Base-by-base conservation (phyloP, 2,113 vertebrate genomes). In the Telmatochromis sp. region DNA sequence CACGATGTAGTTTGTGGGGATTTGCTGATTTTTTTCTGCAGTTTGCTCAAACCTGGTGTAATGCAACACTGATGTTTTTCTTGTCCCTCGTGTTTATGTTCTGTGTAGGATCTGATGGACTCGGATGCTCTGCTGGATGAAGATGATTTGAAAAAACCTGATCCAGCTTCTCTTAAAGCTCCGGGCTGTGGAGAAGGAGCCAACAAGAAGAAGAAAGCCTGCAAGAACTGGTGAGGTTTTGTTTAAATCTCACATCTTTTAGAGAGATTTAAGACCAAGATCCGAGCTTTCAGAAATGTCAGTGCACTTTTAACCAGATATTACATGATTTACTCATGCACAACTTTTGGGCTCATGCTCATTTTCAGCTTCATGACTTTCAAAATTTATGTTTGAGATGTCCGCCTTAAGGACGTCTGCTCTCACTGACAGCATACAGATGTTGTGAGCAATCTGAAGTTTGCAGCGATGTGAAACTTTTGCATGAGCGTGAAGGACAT, bases 81-180 rank as follows among this genome's bases (percentile, higher is more conserved):
- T 12, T 14, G 4, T 14, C 14, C 23, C 1, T 21, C 5, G 5
- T 73, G 12, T 26, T 23, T n/a, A 4, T 15, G 8, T 19, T 33
- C 3, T 2, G 12, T 51, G 9, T 33, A 99, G 99, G 98, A 99
- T 87, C 95, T 99, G 87, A 80, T 99, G 11, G 98, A 99, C 90
- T 98, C 98, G 0, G 98, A 99, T 83, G 96, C 98, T 26, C 95
- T 99, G 68, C 93, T 99, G 86, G 98, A 99, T 80, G 96, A 97
- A 1, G 98, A 99, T 0, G 98, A 99, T 85, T 92, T 99, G 65
- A 98, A 98, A 94, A 99, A 98, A 88, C 98, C 99, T 1, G 97
- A 98, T 78, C 97, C 98, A 0, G 93, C 95, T 0, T 98, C 98
- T 35, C 96, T 99, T 47, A 96, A 94, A 90, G 97, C 97, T 1